Evolutionary conservation across 2,113 vertebrate genomes (phyloP).

Genomic region (Rhipidura dahli): DNA sequence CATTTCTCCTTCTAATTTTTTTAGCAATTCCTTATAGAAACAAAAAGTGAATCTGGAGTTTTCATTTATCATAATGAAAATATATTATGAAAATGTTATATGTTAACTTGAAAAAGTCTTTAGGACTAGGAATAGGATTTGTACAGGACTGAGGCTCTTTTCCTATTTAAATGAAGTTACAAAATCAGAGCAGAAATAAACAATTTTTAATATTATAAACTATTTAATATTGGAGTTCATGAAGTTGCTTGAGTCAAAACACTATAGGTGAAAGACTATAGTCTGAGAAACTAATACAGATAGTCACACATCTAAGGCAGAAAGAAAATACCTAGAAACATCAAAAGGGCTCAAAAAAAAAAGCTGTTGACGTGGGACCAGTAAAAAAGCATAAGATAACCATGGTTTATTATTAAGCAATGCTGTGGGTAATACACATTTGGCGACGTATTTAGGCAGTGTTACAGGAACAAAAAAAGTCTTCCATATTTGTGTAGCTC

Average conservation of each 20-base stretch:
- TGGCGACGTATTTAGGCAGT: not conserved
- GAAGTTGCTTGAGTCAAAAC: not conserved
- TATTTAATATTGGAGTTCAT: not conserved
- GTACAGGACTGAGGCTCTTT: not conserved
- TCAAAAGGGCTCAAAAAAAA: not conserved
- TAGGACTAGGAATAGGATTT: not conserved
- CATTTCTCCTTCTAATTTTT: not conserved
- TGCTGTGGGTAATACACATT: not conserved
- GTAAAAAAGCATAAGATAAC: not conserved
- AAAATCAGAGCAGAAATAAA: not conserved
- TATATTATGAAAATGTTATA: not conserved
- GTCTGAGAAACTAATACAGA: not conserved
- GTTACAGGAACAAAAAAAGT: not conserved
- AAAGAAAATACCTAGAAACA: not conserved
- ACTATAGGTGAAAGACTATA: not conserved
- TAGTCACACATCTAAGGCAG: not conserved
- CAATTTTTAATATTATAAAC: not conserved
- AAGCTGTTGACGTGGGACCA: fast-evolving
- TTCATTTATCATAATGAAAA: not conserved
- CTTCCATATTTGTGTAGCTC: not conserved
- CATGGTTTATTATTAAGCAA: not conserved
- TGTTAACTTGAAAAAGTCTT: not conserved
- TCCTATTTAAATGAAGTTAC: not conserved
- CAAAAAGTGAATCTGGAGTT: not conserved
- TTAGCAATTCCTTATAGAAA: not conserved